Conservation (phyloP, 2,888 invertebrate species). For the Entomobrya multifasciata region DNA sequence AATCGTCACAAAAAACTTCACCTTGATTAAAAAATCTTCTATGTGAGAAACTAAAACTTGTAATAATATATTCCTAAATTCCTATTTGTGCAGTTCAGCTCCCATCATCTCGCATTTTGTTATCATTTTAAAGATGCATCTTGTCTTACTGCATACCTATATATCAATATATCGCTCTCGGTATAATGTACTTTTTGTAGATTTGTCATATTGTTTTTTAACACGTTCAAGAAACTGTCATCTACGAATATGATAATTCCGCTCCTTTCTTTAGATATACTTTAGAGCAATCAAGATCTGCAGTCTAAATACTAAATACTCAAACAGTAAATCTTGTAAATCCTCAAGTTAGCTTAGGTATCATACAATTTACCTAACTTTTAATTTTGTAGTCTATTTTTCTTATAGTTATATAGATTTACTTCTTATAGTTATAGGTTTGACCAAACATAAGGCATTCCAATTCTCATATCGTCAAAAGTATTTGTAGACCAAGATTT, state of each 20-base stretch:
- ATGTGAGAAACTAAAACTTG: not conserved
- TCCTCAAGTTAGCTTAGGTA: not conserved
- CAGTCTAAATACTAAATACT: slow-evolving; percentile 9
- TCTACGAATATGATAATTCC: not conserved
- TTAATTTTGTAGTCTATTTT: not conserved
- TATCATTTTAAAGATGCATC: not conserved
- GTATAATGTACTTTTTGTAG: not conserved
- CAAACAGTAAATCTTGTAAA: not conserved
- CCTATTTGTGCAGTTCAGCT: not conserved
- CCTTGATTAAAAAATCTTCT: slow-evolving; percentile 30
- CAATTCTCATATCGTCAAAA: not conserved
- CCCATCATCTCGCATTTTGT: slow-evolving; percentile 15
- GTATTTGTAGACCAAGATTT: not conserved
- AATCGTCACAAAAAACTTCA: slow-evolving; percentile 80
- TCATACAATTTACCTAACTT: not conserved
- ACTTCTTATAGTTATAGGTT: not conserved
- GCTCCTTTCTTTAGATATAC: not conserved
- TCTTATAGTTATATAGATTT: not conserved
- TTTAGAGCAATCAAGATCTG: not conserved
- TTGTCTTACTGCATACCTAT: not conserved
- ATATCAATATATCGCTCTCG: no score
- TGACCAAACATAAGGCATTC: not conserved
- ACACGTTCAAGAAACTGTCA: slow-evolving; percentile 5
- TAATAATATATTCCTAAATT: not conserved
- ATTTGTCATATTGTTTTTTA: slow-evolving; percentile 15